A percentile compares a stretch with the other conserved stretches of the same genome.
Conservation (phyloP, 2,888 invertebrate species). For the Subacronicta megacephala region DNA sequence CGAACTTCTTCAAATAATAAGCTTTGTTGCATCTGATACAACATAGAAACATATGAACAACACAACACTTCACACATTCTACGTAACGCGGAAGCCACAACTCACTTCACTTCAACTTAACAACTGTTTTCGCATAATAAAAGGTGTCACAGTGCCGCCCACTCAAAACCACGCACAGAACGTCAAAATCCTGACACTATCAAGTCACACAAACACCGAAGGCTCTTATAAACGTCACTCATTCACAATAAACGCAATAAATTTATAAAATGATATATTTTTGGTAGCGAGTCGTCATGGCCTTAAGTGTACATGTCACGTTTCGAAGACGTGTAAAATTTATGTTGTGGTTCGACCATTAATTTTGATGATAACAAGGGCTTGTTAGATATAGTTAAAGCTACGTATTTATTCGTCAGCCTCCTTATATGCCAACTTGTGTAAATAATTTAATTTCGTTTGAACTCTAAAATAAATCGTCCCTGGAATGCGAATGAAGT, state of each 20-base stretch:
- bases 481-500: conserved; percentile 46
- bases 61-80: conserved; percentile 36
- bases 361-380: conserved; percentile 51
- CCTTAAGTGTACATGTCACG: conserved; percentile 67
- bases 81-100: conserved; percentile 55
- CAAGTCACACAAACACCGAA: conserved; percentile 46
- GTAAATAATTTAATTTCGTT: conserved; percentile 42
- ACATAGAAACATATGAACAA: conserved; percentile 19
- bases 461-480: conserved; percentile 51
- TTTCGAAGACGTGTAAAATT: conserved; percentile 49
- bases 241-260: conserved; percentile 59
- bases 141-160: conserved; percentile 42
- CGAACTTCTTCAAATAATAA: conserved; percentile 6
- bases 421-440: conserved; percentile 14
- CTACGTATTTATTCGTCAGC: conserved; percentile 27
- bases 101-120: conserved; percentile 52
- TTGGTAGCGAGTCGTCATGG: conserved; percentile 56
- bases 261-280: conserved; percentile 69
- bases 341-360: conserved; percentile 42
- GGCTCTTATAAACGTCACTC: conserved; percentile 66
- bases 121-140: conserved; percentile 51
- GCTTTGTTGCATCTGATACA: conserved; percentile 46
- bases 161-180: conserved; percentile 36
- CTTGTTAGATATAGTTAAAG: conserved; percentile 40
- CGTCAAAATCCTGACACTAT: conserved; percentile 45